Percentiles rank a stretch among this genome's conserved stretches.
These are phyloP conservation scores for Osmerus eperlanus DNA, from an alignment of 2,113 vertebrate genomes.

Conservation along the genomic window DNA sequence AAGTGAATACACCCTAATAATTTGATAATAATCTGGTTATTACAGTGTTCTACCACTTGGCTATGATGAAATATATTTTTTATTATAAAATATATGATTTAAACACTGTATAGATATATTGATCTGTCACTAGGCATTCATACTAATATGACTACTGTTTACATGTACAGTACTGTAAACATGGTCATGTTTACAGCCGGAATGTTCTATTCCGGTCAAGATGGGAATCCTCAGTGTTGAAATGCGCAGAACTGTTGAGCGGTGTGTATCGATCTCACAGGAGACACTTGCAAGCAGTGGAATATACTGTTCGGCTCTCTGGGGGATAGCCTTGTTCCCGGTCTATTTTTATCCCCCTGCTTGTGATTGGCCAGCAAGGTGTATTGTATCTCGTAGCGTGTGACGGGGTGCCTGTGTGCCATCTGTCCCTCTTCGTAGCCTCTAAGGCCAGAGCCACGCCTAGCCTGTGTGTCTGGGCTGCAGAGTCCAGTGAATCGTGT, in stretches of 20 bases:
- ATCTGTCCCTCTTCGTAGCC: conserved; percentile 68
- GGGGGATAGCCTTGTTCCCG: conserved; percentile 50
- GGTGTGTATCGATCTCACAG: conserved; percentile 30
- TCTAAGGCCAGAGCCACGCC: conserved; percentile 52
- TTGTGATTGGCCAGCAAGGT: conserved; percentile 63
- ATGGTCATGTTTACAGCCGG: too few relatives aligned
- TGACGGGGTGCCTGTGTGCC: conserved; percentile 67
- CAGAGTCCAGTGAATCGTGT: background rate
- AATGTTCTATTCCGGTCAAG: too few relatives aligned
- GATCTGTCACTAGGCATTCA: too few relatives aligned
- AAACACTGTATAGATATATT: too few relatives aligned
- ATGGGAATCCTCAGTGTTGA: too few relatives aligned
- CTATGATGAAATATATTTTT: too few relatives aligned
- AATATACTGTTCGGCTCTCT: conserved; percentile 52
- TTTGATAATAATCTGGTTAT: too few relatives aligned
- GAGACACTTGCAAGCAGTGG: conserved; percentile 45
- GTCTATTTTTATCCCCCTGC: conserved; percentile 63
- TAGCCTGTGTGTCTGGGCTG: conserved; percentile 33
- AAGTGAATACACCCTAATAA: too few relatives aligned
- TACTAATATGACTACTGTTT: too few relatives aligned
- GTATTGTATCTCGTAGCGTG: conserved; percentile 56
- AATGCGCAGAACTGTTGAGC: background rate
- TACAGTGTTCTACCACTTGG: too few relatives aligned
- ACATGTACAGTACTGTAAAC: too few relatives aligned
- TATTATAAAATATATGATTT: too few relatives aligned